These are phyloP conservation scores for Standfussiana lucernea DNA, from an alignment of 2,888 invertebrate species.

Conservation along the genomic window DNA sequence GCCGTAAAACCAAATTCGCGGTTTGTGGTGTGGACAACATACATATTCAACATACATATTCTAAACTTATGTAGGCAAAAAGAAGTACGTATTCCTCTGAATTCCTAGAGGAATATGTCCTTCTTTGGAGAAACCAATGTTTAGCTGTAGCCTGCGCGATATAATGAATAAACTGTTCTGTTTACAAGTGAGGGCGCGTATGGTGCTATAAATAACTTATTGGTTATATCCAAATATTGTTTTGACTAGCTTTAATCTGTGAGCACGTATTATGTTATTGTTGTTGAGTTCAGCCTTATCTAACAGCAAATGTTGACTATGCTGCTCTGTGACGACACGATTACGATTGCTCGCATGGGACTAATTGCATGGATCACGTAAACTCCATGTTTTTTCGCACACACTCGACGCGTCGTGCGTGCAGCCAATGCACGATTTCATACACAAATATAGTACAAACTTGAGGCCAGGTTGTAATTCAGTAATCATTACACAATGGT, in stretches of 20 bases:
- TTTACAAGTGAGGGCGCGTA: not conserved
- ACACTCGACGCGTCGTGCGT: constrained; percentile 65
- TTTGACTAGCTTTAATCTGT: constrained; percentile 43
- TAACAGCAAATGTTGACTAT: constrained; percentile 78
- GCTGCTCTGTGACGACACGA: constrained; percentile 83
- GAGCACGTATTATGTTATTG: constrained; percentile 42
- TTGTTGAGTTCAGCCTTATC: constrained; percentile 65
- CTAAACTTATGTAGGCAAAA: not conserved
- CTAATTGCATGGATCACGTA: constrained; percentile 81
- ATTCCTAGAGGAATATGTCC: not conserved
- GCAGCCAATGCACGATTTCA: constrained; percentile 73
- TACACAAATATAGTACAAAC: constrained; percentile 75
- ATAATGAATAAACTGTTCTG: not conserved
- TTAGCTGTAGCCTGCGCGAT: constrained; percentile 3
- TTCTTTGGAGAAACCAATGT: not conserved
- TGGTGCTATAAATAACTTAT: constrained; percentile 1
- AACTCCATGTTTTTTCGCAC: constrained; percentile 70
- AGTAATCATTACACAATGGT: constrained; percentile 78
- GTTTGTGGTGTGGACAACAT: not conserved
- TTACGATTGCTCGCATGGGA: constrained; percentile 77
- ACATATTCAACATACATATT: no score
- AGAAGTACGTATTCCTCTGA: not conserved
- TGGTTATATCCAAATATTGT: constrained; percentile 23
- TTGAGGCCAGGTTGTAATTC: constrained; percentile 72
- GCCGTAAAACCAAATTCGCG: not conserved